These are phyloP conservation scores for Chrysocyon brachyurus DNA, from an alignment of 2,797 vertebrate genomes.

Conservation along the genomic window DNA sequence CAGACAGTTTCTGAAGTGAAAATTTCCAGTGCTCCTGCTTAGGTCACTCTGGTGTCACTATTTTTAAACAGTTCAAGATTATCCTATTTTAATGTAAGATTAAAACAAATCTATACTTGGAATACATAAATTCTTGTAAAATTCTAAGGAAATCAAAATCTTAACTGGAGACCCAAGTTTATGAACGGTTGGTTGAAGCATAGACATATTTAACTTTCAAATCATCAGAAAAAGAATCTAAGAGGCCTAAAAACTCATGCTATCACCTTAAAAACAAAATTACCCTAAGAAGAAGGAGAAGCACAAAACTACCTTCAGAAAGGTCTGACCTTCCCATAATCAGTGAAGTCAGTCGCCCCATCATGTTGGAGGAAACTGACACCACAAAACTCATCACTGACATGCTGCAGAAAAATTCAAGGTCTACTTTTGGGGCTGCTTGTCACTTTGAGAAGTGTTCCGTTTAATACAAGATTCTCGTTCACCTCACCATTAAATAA, in stretches of 20 bases:
- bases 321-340: not conserved
- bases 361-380: not conserved
- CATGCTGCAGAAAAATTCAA: not conserved
- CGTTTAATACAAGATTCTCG: not conserved
- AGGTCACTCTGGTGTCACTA: conserved; percentile 68
- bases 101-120: conserved; percentile 65
- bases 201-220: conserved; percentile 68
- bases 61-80: conserved; percentile 78
- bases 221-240: conserved; percentile 28
- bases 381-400: not conserved
- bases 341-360: not conserved
- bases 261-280: conserved; percentile 24
- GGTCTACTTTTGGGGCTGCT: not conserved
- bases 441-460: not conserved
- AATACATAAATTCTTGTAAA: conserved; percentile 68
- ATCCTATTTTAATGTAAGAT: conserved; percentile 71
- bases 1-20: conserved; percentile 54
- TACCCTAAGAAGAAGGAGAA: conserved; percentile 18
- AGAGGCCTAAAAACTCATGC: conserved; percentile 29
- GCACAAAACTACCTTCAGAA: not conserved
- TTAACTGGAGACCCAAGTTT: conserved; percentile 39
- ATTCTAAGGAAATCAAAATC: conserved; percentile 54
- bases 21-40: conserved; percentile 66
- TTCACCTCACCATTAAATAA: not conserved
- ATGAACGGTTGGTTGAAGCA: conserved; percentile 31